Conservation (phyloP, 2,797 vertebrate species). For the Melanogrammus aeglefinus region DNA sequence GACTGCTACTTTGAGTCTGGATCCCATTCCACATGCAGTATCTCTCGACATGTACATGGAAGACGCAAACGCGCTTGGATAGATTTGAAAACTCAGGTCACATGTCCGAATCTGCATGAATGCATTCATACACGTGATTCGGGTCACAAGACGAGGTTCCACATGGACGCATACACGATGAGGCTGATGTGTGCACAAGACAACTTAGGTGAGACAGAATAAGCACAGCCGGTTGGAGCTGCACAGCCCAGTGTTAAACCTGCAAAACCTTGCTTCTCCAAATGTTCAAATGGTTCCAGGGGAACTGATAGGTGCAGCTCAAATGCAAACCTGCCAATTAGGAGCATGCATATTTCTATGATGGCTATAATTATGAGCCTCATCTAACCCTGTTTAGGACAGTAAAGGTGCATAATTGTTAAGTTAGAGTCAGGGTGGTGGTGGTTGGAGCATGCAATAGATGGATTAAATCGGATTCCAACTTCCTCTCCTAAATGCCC, state of each 20-base stretch:
- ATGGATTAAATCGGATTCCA: constrained; percentile 35
- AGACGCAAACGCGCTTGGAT: constrained; percentile 34
- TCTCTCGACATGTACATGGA: constrained; percentile 25
- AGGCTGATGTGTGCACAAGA: constrained; percentile 41
- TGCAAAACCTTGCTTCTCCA: constrained; percentile 18
- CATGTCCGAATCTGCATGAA: constrained; percentile 54
- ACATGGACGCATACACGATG: constrained; percentile 47
- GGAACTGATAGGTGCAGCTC: constrained; percentile 27
- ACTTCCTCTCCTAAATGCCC: constrained; percentile 35
- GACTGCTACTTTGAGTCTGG: background rate
- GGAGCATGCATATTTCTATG: constrained; percentile 21
- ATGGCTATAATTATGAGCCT: constrained; percentile 1
- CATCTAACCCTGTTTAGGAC: constrained; percentile 1
- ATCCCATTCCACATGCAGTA: constrained; percentile 37
- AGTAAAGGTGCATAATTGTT: constrained; percentile 28
- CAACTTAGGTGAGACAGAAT: constrained; percentile 46
- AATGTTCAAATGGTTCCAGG: constrained; percentile 24
- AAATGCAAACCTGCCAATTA: constrained; percentile 20
- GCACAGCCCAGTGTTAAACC: constrained; percentile 37
- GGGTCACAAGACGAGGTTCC: constrained; percentile 40
- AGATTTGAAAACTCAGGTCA: constrained; percentile 46
- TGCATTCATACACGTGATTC: constrained; percentile 32
- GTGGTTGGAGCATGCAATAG: constrained; percentile 56
- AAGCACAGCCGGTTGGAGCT: constrained; percentile 55
- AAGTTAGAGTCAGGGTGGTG: constrained; percentile 43